A percentile compares a stretch with the other conserved stretches of the same genome.
These are phyloP conservation scores for Neoascia interrupta DNA, from an alignment of 2,888 invertebrate species.

Conservation along the genomic window DNA sequence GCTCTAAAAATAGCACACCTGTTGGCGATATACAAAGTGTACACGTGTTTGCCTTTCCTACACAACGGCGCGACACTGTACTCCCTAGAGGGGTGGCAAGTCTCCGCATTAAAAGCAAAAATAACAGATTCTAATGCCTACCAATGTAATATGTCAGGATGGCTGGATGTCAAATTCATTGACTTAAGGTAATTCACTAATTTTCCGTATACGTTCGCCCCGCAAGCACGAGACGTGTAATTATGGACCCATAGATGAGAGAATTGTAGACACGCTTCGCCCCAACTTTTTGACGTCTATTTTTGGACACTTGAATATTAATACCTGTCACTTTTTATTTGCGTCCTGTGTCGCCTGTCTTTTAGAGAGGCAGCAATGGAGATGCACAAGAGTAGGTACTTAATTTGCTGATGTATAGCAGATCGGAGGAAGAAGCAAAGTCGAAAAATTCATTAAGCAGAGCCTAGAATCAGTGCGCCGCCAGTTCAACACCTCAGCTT, in stretches of 20 bases:
- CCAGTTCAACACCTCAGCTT: conserved; percentile 67
- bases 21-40: conserved; percentile 45
- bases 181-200: conserved; percentile 67
- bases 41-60: conserved; percentile 43
- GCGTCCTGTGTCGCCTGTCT: conserved; percentile 5
- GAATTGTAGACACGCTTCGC: neutral
- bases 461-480: conserved; percentile 59
- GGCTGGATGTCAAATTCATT: conserved; percentile 66
- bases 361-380: too few relatives aligned
- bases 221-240: conserved; percentile 39
- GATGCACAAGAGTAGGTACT: conserved; percentile 31
- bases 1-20: conserved; percentile 61
- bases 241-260: conserved; percentile 19
- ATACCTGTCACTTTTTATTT: conserved; percentile 67
- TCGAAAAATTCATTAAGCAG: conserved; percentile 61
- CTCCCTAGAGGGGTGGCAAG: neutral
- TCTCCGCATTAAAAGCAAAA: neutral
- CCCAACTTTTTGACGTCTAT: conserved; percentile 55
- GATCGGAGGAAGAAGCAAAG: neutral
- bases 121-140: conserved; percentile 43
- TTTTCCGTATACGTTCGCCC: too few relatives aligned
- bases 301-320: conserved; percentile 69
- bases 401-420: conserved; percentile 28
- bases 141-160: conserved; percentile 66
- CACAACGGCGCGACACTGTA: neutral